phyloP scores from a whole-genome alignment of 2,888 invertebrate species.

The Chrysina gloriosa region DNA sequence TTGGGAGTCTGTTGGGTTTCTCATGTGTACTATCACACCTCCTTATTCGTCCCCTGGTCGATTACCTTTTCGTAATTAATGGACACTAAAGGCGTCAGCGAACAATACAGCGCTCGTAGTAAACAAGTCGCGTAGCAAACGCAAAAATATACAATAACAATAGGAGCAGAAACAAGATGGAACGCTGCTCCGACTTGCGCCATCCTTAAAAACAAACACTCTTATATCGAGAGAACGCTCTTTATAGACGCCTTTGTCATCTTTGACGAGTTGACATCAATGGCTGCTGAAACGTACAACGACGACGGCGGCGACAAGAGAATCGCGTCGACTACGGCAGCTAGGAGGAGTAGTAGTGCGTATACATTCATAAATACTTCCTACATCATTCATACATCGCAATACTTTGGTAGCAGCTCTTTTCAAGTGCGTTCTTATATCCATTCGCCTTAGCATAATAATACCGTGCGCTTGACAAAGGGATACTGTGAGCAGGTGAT shows the following conservation, averaged over 20 bases:
- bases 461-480: slow-evolving; percentile 48
- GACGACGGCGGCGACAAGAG: slow-evolving; percentile 1
- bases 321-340: slow-evolving; percentile 18
- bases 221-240: slow-evolving; percentile 21
- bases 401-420: slow-evolving; percentile 36
- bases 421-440: slow-evolving; percentile 42
- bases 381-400: slow-evolving; percentile 33
- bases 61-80: neutral
- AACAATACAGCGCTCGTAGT: neutral
- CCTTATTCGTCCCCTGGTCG: too few relatives aligned
- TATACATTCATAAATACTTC: slow-evolving; percentile 31
- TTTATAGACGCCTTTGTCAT: slow-evolving; percentile 32
- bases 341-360: slow-evolving; percentile 1
- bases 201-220: slow-evolving; percentile 32
- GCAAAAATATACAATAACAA: slow-evolving; percentile 26
- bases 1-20: too few relatives aligned
- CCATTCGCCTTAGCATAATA: slow-evolving; percentile 46
- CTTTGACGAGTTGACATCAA: slow-evolving; percentile 33
- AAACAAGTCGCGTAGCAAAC: neutral
- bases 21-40: too few relatives aligned
- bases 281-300: slow-evolving; percentile 21
- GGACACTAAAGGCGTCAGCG: neutral
- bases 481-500: slow-evolving; percentile 51
- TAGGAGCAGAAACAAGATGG: slow-evolving; percentile 14
- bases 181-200: slow-evolving; percentile 6